Conservation (phyloP, 2,113 vertebrate species). For the Percina caprodes region DNA sequence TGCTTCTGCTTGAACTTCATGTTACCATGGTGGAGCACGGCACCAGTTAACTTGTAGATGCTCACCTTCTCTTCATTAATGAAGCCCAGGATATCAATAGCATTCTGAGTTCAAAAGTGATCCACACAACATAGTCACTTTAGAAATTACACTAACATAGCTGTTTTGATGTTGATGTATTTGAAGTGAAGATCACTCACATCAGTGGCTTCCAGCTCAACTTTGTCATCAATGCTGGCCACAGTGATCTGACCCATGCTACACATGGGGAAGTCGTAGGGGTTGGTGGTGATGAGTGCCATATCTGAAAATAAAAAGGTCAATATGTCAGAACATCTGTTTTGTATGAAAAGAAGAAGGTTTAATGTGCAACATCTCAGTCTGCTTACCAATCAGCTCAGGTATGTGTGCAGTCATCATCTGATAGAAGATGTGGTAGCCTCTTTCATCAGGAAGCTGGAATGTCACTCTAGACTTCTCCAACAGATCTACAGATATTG, state of each 20-base stretch:
- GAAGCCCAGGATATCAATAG: slow-evolving; percentile 82
- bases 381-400: slow-evolving; percentile 65
- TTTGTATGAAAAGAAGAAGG: neutral
- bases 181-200: too few species aligned
- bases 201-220: too few species aligned
- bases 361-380: neutral
- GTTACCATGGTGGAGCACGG: slow-evolving; percentile 68
- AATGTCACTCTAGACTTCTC: slow-evolving; percentile 78
- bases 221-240: too few species aligned
- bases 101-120: slow-evolving; percentile 62
- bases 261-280: slow-evolving; percentile 60
- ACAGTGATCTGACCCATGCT: too few species aligned
- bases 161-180: too few species aligned
- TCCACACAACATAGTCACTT: neutral
- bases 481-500: slow-evolving; percentile 70
- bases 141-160: neutral
- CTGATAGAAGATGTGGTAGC: slow-evolving; percentile 79
- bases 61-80: slow-evolving; percentile 72
- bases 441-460: slow-evolving; percentile 76
- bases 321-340: neutral
- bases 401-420: slow-evolving; percentile 78
- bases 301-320: slow-evolving; percentile 36
- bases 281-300: slow-evolving; percentile 72
- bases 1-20: slow-evolving; percentile 82
- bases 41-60: slow-evolving; percentile 82